These are phyloP conservation scores for Harmothoe impar DNA, from an alignment of 2,888 invertebrate species.

Conservation along the genomic window DNA sequence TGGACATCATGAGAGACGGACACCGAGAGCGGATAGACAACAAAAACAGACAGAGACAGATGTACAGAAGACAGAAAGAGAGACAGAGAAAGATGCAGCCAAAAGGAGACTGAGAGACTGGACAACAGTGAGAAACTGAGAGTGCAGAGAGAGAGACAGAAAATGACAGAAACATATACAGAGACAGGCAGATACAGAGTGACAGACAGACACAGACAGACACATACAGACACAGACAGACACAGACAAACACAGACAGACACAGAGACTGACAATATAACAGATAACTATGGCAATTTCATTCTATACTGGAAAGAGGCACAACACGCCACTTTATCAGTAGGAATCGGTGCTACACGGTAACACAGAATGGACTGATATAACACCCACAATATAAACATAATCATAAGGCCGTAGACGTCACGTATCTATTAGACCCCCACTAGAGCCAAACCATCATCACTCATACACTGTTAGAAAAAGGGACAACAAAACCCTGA, in stretches of 20 bases:
- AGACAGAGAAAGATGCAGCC: too few species aligned
- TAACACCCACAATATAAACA: background rate
- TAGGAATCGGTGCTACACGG: too few species aligned
- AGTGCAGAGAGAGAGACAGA: too few species aligned
- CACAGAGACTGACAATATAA: background rate
- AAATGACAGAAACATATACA: too few species aligned
- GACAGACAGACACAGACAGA: background rate
- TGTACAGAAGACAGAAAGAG: background rate
- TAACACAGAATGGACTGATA: too few species aligned
- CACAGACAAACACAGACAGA: background rate
- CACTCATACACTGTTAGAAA: background rate
- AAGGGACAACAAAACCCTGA: background rate
- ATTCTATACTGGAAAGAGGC: too few species aligned
- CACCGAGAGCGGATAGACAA: background rate
- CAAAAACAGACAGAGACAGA: background rate
- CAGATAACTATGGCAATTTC: too few species aligned
- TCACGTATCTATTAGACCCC: slow-evolving; percentile 14
- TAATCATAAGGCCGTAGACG: background rate
- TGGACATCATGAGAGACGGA: background rate
- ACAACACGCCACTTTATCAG: background rate
- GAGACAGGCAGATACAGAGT: too few species aligned
- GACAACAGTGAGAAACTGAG: too few species aligned
- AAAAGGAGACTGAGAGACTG: too few species aligned
- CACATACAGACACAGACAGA: background rate
- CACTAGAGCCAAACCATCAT: background rate